Evolutionary conservation across 2,888 invertebrate species (phyloP).

Genomic region (Axea sp.): DNA sequence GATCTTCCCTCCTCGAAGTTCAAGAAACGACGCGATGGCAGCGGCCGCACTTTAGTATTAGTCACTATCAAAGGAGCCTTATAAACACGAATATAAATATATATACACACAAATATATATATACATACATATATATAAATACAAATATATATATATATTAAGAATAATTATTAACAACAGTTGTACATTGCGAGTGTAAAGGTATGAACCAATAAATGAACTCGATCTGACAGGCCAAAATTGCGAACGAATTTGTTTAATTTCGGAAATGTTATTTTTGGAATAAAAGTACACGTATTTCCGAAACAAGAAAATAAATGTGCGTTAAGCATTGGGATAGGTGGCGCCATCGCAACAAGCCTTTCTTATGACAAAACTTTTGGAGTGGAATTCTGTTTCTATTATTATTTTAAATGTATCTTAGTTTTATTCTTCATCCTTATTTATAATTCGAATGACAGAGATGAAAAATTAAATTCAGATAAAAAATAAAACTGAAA

Average conservation of each 20-base stretch:
- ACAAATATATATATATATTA: slow-evolving; percentile 42
- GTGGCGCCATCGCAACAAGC: slow-evolving; percentile 6
- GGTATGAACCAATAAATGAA: slow-evolving; percentile 14
- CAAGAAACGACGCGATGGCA: slow-evolving; percentile 57
- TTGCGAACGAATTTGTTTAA: slow-evolving; percentile 3
- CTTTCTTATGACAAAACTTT: too few species aligned
- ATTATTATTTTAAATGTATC: too few species aligned
- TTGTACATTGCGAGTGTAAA: slow-evolving; percentile 30
- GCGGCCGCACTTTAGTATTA: slow-evolving; percentile 70
- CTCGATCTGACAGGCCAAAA: background rate
- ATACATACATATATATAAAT: slow-evolving; percentile 55
- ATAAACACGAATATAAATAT: slow-evolving; percentile 66
- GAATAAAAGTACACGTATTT: background rate
- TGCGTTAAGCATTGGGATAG: too few species aligned
- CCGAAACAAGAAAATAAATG: background rate
- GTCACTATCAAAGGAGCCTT: slow-evolving; percentile 76
- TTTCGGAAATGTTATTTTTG: background rate
- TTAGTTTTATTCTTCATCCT: too few species aligned
- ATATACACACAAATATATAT: slow-evolving; percentile 61
- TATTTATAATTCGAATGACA: too few species aligned
- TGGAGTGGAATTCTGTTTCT: too few species aligned
- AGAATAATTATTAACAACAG: slow-evolving; percentile 31
- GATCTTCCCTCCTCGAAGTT: slow-evolving; percentile 37
- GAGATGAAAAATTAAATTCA: too few species aligned
- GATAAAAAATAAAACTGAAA: too few species aligned